Evolutionary conservation across 35 echinoderm and acorn worm species (phyloP).

Genomic region (Apostichopus californicus): DNA sequence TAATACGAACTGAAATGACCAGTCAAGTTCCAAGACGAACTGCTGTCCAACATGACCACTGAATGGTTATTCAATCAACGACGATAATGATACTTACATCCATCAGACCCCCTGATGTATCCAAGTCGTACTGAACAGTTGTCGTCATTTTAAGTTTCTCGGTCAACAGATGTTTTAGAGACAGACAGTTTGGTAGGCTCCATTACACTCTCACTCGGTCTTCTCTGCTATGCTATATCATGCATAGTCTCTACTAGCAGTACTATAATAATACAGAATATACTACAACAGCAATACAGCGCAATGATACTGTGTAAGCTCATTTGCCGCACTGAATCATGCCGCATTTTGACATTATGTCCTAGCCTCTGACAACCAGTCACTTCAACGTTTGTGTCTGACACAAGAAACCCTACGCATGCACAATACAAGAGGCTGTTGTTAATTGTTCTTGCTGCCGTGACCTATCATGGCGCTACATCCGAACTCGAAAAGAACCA

Average conservation of each 20-base stretch:
- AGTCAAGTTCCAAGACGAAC: neutral
- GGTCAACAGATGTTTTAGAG: neutral
- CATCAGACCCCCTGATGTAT: slow-evolving; percentile 98
- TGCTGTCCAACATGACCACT: neutral
- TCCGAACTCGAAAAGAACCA: too few relatives aligned
- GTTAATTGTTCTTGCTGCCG: too few relatives aligned
- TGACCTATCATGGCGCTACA: too few relatives aligned
- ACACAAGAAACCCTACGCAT: too few relatives aligned
- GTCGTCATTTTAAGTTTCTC: slow-evolving; percentile 61
- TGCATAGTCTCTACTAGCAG: neutral
- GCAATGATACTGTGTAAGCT: neutral
- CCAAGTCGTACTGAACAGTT: slow-evolving; percentile 93
- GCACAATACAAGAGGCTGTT: too few relatives aligned
- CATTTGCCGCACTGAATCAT: slow-evolving; percentile 31
- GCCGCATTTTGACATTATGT: slow-evolving; percentile 14
- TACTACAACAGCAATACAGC: neutral
- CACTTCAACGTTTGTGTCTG: neutral
- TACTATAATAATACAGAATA: too few relatives aligned
- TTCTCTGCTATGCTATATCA: neutral
- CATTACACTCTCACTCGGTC: neutral
- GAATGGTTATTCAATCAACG: neutral
- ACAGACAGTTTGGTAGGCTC: neutral
- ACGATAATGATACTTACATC: slow-evolving; percentile 69
- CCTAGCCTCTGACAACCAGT: slow-evolving; percentile 10
- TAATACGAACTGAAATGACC: neutral